Conservation (phyloP, 2,113 vertebrate genomes). For the Alligator mississippiensis region DNA sequence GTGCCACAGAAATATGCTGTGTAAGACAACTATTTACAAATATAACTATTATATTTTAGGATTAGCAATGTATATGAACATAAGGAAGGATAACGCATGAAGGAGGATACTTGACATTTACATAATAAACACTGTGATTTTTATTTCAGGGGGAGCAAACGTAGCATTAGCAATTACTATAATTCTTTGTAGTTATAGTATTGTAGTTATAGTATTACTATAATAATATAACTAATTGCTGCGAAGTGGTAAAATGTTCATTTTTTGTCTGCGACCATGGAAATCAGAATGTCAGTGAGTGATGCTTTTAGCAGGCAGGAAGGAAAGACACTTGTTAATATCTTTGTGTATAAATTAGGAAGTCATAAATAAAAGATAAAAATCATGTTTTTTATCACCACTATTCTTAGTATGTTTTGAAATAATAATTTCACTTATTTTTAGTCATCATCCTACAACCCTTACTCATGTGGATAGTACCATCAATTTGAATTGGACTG, state of each 20-base stretch:
- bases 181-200: neutral
- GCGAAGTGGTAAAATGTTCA: neutral
- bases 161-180: neutral
- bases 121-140: neutral
- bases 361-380: neutral
- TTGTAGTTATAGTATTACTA: no score
- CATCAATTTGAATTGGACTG: neutral
- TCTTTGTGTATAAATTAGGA: neutral
- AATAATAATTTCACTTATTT: neutral
- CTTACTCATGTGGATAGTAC: neutral
- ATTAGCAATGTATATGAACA: fast-evolving
- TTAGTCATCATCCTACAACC: neutral
- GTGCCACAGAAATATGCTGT: neutral
- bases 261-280: neutral
- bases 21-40: neutral
- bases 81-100: neutral
- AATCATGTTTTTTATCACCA: neutral
- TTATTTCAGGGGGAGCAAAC: neutral
- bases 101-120: neutral
- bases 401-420: neutral
- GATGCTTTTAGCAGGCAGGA: neutral
- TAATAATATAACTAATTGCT: neutral
- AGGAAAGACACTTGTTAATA: neutral
- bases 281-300: neutral
- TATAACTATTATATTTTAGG: neutral